Conservation (phyloP, 2,888 invertebrate genomes). For the Himalopsyche anomala region DNA sequence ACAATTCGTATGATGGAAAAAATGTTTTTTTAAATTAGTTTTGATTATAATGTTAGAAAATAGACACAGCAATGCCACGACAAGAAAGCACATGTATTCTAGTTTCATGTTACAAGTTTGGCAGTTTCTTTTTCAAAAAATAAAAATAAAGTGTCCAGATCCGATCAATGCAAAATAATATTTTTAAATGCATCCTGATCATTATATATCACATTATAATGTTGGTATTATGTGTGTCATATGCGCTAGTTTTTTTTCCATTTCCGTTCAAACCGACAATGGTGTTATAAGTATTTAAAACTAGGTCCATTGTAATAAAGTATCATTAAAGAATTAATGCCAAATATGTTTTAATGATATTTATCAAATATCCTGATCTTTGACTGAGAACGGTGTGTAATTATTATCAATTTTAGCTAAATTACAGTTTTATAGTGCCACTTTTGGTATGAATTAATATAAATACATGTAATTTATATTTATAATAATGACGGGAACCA, state of each 20-base stretch:
- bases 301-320: neutral
- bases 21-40: no score
- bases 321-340: conserved; percentile 25
- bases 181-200: no score
- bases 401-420: neutral
- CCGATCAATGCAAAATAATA: no score
- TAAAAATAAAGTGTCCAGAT: no score
- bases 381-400: neutral
- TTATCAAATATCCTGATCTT: conserved; percentile 1
- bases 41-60: no score
- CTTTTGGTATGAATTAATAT: neutral
- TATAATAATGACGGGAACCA: neutral
- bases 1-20: no score
- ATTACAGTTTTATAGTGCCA: neutral
- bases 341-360: neutral
- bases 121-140: no score
- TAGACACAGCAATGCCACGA: no score
- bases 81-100: no score
- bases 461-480: neutral
- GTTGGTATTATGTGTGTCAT: no score
- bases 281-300: neutral
- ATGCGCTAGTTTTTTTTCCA: neutral
- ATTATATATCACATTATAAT: no score
- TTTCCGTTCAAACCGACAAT: neutral
- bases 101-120: no score